Conservation (phyloP, 1,140 invertebrate genomes). For the Teleogryllus occipitalis region DNA sequence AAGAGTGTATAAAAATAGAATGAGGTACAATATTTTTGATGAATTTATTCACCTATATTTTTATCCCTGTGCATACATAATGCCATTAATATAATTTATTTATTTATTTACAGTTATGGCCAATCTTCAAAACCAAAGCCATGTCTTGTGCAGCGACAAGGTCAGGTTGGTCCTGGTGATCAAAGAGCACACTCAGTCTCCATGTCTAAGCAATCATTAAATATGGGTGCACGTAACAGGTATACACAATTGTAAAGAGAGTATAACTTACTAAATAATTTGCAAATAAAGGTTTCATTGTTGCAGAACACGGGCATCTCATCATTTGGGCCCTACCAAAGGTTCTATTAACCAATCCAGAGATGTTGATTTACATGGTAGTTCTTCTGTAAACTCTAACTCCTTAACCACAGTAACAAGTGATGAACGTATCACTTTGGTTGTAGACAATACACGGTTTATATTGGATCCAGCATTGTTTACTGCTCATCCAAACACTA, state of each 20-base stretch:
- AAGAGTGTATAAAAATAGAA: constrained; percentile 54
- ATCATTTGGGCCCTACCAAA: constrained; percentile 28
- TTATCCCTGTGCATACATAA: constrained; percentile 7
- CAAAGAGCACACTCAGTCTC: constrained; percentile 43
- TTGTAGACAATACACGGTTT: constrained; percentile 90
- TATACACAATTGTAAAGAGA: constrained; percentile 30
- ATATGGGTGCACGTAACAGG: constrained; percentile 45
- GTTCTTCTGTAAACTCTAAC: background rate
- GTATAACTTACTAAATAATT: background rate
- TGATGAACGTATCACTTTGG: constrained; percentile 76
- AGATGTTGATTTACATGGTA: constrained; percentile 17
- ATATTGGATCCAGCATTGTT: constrained; percentile 86
- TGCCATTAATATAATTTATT: constrained; percentile 7
- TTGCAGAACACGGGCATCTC: constrained; percentile 27
- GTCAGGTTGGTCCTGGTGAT: constrained; percentile 43
- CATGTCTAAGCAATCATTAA: constrained; percentile 41
- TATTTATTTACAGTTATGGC: constrained; percentile 44
- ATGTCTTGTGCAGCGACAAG: constrained; percentile 58
- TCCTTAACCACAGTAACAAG: background rate
- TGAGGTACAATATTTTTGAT: constrained; percentile 48
- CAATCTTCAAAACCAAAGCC: constrained; percentile 62
- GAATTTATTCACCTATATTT: constrained; percentile 30
- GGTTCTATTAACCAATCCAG: constrained; percentile 26
- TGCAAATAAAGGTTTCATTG: constrained; percentile 7
- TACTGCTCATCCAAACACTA: constrained; percentile 84